Percentiles rank a stretch among this genome's conserved stretches.
Evolutionary conservation across 2,113 vertebrate species (phyloP).

Genomic region (Caracal caracal): DNA sequence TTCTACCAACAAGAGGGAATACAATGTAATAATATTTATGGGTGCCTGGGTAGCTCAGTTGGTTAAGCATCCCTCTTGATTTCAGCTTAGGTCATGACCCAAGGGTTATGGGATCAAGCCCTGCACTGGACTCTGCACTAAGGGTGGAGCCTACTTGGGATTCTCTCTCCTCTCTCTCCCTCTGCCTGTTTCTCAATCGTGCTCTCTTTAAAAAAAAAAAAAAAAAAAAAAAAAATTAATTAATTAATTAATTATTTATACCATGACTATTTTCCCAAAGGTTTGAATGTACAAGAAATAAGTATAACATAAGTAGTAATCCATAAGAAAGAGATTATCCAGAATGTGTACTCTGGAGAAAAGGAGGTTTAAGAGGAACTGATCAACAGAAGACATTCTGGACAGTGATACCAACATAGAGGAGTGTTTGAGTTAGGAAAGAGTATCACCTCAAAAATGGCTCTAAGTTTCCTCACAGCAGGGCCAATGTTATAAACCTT

Average conservation of each 20-base stretch:
- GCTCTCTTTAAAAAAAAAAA: too few relatives aligned
- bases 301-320: not conserved
- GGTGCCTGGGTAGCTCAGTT: too few relatives aligned
- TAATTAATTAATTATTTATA: not conserved
- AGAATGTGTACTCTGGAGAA: not conserved
- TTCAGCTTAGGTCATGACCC: too few relatives aligned
- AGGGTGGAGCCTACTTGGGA: too few relatives aligned
- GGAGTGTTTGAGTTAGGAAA: not conserved
- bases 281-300: constrained; percentile 5
- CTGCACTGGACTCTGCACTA: too few relatives aligned
- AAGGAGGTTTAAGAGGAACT: not conserved
- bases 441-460: constrained; percentile 25
- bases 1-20: constrained; percentile 18
- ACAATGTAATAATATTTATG: not conserved
- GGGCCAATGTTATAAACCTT: not conserved
- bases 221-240: too few relatives aligned
- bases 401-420: not conserved
- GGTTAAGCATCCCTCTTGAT: too few relatives aligned
- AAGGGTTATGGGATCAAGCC: too few relatives aligned
- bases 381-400: not conserved
- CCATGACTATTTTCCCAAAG: constrained; percentile 45
- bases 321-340: not conserved
- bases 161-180: too few relatives aligned
- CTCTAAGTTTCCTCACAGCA: not conserved
- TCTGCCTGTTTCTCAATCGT: too few relatives aligned